Conservation (phyloP, 2,888 invertebrate species). For the Aelia acuminata region DNA sequence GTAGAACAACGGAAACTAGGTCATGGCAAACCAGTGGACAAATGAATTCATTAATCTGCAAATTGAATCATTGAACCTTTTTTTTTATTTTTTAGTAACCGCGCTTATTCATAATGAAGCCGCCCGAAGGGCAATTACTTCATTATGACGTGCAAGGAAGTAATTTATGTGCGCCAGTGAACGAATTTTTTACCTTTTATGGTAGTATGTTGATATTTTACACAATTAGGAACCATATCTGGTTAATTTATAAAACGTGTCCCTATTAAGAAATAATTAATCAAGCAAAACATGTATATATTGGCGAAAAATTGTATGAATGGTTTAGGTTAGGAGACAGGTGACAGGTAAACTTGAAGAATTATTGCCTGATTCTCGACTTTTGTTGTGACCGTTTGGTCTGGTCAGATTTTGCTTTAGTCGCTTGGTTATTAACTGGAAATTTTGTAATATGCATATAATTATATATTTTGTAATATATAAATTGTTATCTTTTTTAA, state of each 20-base stretch:
- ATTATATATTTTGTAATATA: too few species aligned
- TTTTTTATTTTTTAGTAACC: not conserved
- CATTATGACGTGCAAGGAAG: not conserved
- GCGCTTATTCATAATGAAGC: not conserved
- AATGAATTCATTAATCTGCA: constrained; percentile 38
- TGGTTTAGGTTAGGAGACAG: too few species aligned
- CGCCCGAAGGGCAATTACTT: not conserved
- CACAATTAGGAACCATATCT: not conserved
- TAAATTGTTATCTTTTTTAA: too few species aligned
- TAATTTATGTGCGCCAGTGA: not conserved
- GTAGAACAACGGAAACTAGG: not conserved
- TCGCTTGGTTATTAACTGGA: too few species aligned
- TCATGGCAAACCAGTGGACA: not conserved
- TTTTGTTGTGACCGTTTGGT: too few species aligned
- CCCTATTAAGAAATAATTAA: not conserved
- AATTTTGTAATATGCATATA: too few species aligned
- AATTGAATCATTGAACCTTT: constrained; percentile 1
- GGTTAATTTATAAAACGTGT: not conserved
- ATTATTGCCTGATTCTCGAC: too few species aligned
- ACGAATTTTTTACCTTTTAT: not conserved
- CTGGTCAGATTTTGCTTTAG: too few species aligned
- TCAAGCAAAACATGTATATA: not conserved
- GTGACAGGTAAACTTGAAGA: too few species aligned
- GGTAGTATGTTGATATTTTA: not conserved
- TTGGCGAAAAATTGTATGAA: not conserved